Base-by-base conservation (phyloP, 2,113 vertebrate genomes). In the Sitta europaea region DNA sequence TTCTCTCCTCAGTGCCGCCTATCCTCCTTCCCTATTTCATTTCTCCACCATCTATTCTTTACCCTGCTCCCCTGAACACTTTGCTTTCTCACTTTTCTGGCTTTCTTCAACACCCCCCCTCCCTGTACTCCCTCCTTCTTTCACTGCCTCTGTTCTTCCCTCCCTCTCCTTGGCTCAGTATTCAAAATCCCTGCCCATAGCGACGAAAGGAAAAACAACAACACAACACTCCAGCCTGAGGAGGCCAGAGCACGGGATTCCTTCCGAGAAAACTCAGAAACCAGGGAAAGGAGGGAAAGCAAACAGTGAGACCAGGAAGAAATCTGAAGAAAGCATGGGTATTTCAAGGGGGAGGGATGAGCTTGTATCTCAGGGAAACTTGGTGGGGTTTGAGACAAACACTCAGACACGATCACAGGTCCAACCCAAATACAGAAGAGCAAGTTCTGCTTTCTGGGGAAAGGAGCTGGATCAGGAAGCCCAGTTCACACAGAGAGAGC, bases 121-220 rank as follows among this genome's bases (percentile, higher is more conserved):
- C 38, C 76, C 65, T 58, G 42, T 62, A 66, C 75, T 95, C 88
- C 71, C 88, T 96, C 88, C 95, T 92, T 93, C 93, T 85, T 81
- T 86, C 61, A 33, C 75, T 50, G 79, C 78, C 88, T 90, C 68
- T 55, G 71, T 94, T 92, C 63, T 90, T 92, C 85, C 82, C 80
- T 93, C 87, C 93, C 95, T 96, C 92, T 95, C 88, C 90, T 96
- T 97, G 97, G 97, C 97, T 96, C 74, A 42, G 43, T 16, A 59
- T 62, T 94, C 87, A 2, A 97, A 95, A 97, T 98, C 97, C 93
- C 94, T 97, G 97, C 97, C 96, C 98, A 96, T 98, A 97, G 97
- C 92, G 97, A 98, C 98, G 76, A 88, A 89, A 89, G 94, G 92
- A 95, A 97, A 97, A 97, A 97, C 96, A 98, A 97, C 97, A 98